Base-by-base conservation (phyloP, 2,888 invertebrate genomes). In the Yponomeuta cagnagella region DNA sequence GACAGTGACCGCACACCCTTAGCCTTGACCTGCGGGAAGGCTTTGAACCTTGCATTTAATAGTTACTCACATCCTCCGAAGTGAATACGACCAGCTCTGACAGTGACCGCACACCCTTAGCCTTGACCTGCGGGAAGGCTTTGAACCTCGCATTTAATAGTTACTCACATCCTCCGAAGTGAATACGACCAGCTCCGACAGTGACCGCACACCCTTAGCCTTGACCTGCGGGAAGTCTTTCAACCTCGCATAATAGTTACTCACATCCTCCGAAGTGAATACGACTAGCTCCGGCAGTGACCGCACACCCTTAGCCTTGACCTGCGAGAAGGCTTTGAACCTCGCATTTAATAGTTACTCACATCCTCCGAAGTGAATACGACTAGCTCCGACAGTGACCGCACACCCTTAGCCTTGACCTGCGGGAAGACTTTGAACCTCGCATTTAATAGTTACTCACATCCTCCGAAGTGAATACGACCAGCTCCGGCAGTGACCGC, bases 401-500 rank as follows among this genome's bases (percentile, higher is more conserved):
- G 92, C 79, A 96, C 84, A 2, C 96, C 96, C 73, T 94, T 93
- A 0, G 88, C 86, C 80, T 97, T 97, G 1, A 95, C 92, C 5
- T 95, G 90, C 0, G 97, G 97, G 72, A 94, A 93, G 48, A 88
- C 88, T 73, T 93, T 37, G 65, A n/a, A 68, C 72, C 97, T 92
- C 1, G 23, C 23, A 23, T 23, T 23, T 23, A 23, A 23, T 23
- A 23, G 23, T 43, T 33, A 85, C 93, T 90, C 85, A 95, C 95
- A 80, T 96, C 96, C 79, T 96, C 95, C 4, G 97, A 97, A 69
- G 96, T 94, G 77, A 96, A 97, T 63, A 95, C 87, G 0, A 94
- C 94, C 75, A 97, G 81, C 1, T 94, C 94, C 3, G 95, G 95
- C 30, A 94, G 77, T 12, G 87, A 89, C 72, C 89, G 92, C 79